Evolutionary conservation across 2,113 vertebrate genomes (phyloP).

Genomic region (Ariopsis seemanni): DNA sequence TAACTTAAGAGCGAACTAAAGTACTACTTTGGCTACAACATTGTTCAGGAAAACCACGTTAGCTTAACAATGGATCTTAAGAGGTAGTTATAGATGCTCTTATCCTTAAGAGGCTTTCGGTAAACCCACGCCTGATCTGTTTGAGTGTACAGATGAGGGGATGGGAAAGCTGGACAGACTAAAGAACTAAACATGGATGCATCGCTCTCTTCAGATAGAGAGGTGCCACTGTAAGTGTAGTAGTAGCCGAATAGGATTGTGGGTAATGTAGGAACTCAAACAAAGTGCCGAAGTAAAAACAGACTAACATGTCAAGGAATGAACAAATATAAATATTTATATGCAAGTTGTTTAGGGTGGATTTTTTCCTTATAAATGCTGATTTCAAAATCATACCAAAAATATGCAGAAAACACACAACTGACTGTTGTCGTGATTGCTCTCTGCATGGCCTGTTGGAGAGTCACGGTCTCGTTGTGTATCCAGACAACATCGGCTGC

Average conservation of each 20-base stretch:
- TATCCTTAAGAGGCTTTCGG: too few relatives aligned
- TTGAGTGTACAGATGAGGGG: neutral
- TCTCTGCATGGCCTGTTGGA: slow-evolving; percentile 70
- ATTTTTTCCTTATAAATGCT: neutral
- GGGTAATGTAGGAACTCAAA: neutral
- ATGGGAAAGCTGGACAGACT: neutral
- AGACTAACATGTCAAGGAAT: neutral
- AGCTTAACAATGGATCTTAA: too few relatives aligned
- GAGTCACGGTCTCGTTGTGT: slow-evolving; percentile 65
- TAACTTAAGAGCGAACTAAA: too few relatives aligned
- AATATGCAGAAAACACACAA: slow-evolving; percentile 6
- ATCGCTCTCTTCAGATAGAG: neutral
- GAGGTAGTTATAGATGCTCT: too few relatives aligned
- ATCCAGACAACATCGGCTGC: slow-evolving; percentile 54
- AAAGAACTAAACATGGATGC: neutral
- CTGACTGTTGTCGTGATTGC: slow-evolving; percentile 72
- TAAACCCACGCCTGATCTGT: neutral
- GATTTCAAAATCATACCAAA: neutral
- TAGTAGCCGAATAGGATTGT: neutral
- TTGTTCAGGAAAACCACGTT: too few relatives aligned
- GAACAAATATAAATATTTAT: neutral
- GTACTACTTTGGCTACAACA: too few relatives aligned
- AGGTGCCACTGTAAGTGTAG: neutral
- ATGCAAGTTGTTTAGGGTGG: neutral
- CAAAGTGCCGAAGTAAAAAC: neutral